Base-by-base conservation (phyloP, 2,797 vertebrate species). In the Cetoscarus ocellatus region DNA sequence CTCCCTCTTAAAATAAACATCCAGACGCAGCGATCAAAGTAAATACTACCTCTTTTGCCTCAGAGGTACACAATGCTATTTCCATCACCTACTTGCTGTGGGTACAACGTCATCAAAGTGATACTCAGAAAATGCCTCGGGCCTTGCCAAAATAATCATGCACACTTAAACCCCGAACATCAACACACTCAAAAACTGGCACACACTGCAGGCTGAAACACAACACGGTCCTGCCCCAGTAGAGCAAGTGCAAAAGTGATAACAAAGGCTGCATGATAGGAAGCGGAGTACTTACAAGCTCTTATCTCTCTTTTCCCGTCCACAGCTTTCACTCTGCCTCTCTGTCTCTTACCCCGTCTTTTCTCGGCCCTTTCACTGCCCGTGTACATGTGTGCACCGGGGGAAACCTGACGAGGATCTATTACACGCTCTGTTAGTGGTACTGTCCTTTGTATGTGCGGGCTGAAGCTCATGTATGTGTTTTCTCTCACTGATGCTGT, bases 221-320 rank as follows among this genome's bases (percentile, higher is more conserved):
- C 9, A 65, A 72, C 53, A 47, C 67, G 17, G 60, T 10, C 48
- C 36, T 73, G 64, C 36, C 66, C 65, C 61, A 67, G 53, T 9
- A 60, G 58, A 79, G 78, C 61, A 80, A 57, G 52, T 44, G 67
- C 53, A 75, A 57, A 75, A 67, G 73, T 74, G 70, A 68, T 75
- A 80, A 73, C 75, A 80, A 71, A 50, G 61, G 77, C 71, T 52
- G 52, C 59, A 82, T 83, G 77, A 88, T 75, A 85, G 69, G 84
- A 84, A 80, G 73, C 75, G 54, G 50, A 82, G 75, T 88, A 90
- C 86, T 91, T 86, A 87, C 88, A 82, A 70, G 84, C 82, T 81
- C 76, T 85, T 84, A 85, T 90, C 73, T 82, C 59, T 66, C 68
- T 56, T 53, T 27, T 27, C 27, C 67, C 9, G 18, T 82, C 79